Base-by-base conservation (phyloP, 2,113 vertebrate species). In the Cariama cristata region DNA sequence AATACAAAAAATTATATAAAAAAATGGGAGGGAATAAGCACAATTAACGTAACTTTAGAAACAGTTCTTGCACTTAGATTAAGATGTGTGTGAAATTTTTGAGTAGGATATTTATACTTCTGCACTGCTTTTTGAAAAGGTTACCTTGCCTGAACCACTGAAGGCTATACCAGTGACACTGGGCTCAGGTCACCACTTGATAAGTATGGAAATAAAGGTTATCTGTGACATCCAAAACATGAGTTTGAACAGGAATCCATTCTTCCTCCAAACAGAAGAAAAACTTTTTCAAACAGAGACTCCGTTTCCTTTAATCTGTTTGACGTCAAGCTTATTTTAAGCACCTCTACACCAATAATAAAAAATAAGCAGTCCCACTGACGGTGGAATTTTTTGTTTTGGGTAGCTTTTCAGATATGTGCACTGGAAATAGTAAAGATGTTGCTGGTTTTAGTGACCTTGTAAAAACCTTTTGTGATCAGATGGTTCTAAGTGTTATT, bases 401-500 rank as follows among this genome's bases (percentile, higher is more conserved):
- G 11, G 2, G 21, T 55, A 72, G 7, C 12, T 92, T 87, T 74
- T 92, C 49, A 81, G 73, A 96, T 93, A 30, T 35, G 8, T 38
- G 14, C 23, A 22, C 66, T 92, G 44, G 24, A 52, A 91, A 72
- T 85, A 90, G 63, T 69, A 58, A 87, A 83, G 45, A 88, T 47
- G 8, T 27, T 85, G 42, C 58, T 87, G 80, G 18, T 56, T 93
- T 87, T 82, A 49, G 42, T 76, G 55, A 89, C 23, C 67, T 94
- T 79, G n/a, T 88, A 82, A 95, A 90, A 91, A 17, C 23, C 38
- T 38, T 82, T 96, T 96, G 87, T 86, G 71, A 94, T 91, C 68
- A 91, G 66, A 55, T n/a, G 66, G 38, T 83, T 96, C 11, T 52
- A 56, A 79, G 58, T 63, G 35, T 62, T 87, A 86, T 67, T 82